Evolutionary conservation across 1,140 invertebrate genomes (phyloP).

Genomic region (Pogonus chalceus): DNA sequence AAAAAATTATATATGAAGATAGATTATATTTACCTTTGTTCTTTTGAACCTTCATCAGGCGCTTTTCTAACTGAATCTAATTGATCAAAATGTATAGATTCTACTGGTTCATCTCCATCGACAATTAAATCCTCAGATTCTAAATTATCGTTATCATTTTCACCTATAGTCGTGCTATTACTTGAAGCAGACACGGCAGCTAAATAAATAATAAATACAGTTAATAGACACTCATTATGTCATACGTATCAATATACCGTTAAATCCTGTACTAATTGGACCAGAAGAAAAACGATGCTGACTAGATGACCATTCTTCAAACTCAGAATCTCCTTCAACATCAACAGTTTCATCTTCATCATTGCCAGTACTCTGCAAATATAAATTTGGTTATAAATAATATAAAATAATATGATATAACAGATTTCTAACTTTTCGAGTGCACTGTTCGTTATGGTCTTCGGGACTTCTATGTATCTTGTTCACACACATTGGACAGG

Average conservation of each 20-base stretch:
- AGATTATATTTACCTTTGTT: background rate
- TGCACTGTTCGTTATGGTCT: conserved; percentile 65
- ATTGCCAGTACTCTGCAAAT: conserved; percentile 19
- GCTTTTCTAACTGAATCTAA: background rate
- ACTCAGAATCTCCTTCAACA: conserved; percentile 39
- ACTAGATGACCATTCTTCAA: conserved; percentile 33
- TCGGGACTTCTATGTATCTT: conserved; percentile 47
- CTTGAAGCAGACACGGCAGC: conserved; percentile 11
- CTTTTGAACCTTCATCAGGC: background rate
- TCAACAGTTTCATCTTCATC: conserved; percentile 45
- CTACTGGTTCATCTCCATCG: conserved; percentile 60
- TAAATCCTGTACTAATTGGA: background rate
- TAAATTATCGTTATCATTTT: conserved; percentile 34
- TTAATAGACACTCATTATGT: background rate
- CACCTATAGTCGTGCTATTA: conserved; percentile 22
- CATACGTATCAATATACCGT: background rate
- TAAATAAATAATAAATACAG: background rate
- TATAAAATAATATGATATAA: background rate
- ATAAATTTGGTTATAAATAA: conserved; percentile 9
- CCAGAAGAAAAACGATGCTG: conserved; percentile 23
- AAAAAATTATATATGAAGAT: background rate
- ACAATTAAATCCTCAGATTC: conserved; percentile 65
- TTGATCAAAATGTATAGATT: conserved; percentile 37
- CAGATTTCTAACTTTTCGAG: conserved; percentile 36
- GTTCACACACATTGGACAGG: conserved; percentile 72